phyloP scores from a whole-genome alignment of 2,888 invertebrate species.

The Phortica magna region DNA sequence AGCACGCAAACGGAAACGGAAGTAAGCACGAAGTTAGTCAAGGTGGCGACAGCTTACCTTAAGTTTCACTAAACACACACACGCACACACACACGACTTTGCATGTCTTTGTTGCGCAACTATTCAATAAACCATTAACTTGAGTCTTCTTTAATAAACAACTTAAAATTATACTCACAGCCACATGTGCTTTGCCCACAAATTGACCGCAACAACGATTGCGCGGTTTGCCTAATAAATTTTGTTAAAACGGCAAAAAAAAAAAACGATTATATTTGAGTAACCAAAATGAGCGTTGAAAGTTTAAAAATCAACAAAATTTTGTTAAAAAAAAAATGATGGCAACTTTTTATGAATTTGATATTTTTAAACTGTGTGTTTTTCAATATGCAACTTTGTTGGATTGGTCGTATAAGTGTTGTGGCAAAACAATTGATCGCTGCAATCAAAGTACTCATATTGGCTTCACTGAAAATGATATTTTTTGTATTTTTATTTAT shows the following conservation, averaged over 20 bases:
- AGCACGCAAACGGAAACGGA: conserved; percentile 25
- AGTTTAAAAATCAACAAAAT: too few relatives aligned
- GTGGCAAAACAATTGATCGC: too few relatives aligned
- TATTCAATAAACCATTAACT: background rate
- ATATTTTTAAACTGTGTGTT: too few relatives aligned
- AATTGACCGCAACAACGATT: background rate
- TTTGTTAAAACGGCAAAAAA: background rate
- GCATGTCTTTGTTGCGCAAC: background rate
- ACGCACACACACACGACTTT: background rate
- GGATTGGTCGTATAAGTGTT: too few relatives aligned
- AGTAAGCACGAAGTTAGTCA: conserved; percentile 9
- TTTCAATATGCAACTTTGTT: too few relatives aligned
- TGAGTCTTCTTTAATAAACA: background rate
- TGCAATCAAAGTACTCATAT: too few relatives aligned
- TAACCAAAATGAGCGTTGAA: background rate
- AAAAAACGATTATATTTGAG: background rate
- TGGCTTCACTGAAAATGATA: too few relatives aligned
- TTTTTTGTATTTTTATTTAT: too few relatives aligned
- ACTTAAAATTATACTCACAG: background rate
- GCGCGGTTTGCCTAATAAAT: background rate
- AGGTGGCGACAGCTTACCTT: background rate
- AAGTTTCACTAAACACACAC: background rate
- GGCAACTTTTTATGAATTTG: too few relatives aligned
- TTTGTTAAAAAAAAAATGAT: too few relatives aligned
- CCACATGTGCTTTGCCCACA: background rate